These are phyloP conservation scores for Rhinogobius similis DNA, from an alignment of 2,113 vertebrate genomes.

Conservation along the genomic window DNA sequence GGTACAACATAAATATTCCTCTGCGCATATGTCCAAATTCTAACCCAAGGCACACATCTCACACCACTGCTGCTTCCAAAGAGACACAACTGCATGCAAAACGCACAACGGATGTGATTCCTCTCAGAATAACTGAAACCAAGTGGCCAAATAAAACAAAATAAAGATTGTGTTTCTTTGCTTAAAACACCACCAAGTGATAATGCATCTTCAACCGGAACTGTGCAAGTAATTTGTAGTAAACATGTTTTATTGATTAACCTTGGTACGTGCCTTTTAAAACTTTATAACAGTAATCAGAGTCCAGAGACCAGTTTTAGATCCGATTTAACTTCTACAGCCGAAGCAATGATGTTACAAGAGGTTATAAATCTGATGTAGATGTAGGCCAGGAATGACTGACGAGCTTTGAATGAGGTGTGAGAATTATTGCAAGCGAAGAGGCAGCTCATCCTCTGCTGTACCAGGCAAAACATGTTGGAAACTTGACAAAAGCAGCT, in stretches of 20 bases:
- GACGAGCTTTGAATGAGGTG: background rate
- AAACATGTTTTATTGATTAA: too few species aligned
- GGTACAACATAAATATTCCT: constrained; percentile 20
- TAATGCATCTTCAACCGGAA: too few species aligned
- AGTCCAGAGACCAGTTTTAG: too few species aligned
- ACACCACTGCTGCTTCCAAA: constrained; percentile 49
- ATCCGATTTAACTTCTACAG: too few species aligned
- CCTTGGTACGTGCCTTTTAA: too few species aligned
- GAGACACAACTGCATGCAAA: constrained; percentile 16
- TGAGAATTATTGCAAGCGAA: background rate
- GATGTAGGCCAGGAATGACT: background rate
- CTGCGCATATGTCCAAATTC: constrained; percentile 11
- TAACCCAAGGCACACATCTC: constrained; percentile 55
- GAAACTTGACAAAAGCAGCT: too few species aligned
- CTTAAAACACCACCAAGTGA: too few species aligned
- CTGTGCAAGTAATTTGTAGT: too few species aligned
- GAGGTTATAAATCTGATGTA: background rate
- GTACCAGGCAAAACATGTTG: background rate
- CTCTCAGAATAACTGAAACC: background rate
- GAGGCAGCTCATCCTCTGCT: background rate
- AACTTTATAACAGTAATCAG: too few species aligned
- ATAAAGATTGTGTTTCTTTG: too few species aligned
- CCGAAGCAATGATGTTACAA: background rate
- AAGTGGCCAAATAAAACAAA: too few species aligned
- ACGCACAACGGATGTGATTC: background rate